A percentile compares a stretch with the other conserved stretches of the same genome.
These are phyloP conservation scores for Anableps anableps DNA, from an alignment of 2,797 vertebrate genomes.

Conservation along the genomic window DNA sequence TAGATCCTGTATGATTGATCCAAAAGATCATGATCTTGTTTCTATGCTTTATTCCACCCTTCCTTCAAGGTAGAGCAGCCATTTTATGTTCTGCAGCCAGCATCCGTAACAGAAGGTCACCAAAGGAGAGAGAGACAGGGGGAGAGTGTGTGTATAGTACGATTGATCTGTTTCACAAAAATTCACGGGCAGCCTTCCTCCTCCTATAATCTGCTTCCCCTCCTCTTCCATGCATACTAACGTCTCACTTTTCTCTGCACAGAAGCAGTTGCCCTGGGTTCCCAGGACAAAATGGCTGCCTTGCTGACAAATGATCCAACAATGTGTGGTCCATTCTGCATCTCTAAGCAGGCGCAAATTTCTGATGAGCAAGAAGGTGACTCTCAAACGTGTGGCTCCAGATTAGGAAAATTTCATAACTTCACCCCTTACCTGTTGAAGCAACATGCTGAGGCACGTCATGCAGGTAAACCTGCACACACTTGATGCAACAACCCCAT, in stretches of 20 bases:
- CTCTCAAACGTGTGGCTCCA: background rate
- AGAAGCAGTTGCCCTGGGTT: constrained; percentile 21
- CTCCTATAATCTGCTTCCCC: constrained; percentile 6
- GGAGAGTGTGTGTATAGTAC: background rate
- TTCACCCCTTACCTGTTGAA: too few species aligned
- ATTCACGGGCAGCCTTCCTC: background rate
- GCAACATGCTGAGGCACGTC: background rate
- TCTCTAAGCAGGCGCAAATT: constrained; percentile 6
- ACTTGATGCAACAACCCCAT: background rate
- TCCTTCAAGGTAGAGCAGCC: constrained; percentile 24
- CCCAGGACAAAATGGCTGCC: constrained; percentile 46
- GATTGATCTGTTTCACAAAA: constrained; percentile 10
- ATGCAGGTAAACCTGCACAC: background rate
- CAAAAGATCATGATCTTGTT: background rate
- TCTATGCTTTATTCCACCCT: background rate
- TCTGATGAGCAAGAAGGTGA: background rate
- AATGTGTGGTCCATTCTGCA: background rate
- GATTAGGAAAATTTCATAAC: background rate
- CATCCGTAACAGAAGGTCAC: constrained; percentile 50
- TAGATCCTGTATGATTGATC: background rate
- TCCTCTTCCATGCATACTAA: background rate
- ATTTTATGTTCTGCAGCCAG: constrained; percentile 43
- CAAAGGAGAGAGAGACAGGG: constrained; percentile 1
- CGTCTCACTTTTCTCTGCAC: constrained; percentile 33
- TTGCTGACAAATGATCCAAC: constrained; percentile 10